A percentile compares a stretch with the other conserved stretches of the same genome.
phyloP scores from a whole-genome alignment of 2,113 vertebrate genomes.

The Todiramphus chloris region DNA sequence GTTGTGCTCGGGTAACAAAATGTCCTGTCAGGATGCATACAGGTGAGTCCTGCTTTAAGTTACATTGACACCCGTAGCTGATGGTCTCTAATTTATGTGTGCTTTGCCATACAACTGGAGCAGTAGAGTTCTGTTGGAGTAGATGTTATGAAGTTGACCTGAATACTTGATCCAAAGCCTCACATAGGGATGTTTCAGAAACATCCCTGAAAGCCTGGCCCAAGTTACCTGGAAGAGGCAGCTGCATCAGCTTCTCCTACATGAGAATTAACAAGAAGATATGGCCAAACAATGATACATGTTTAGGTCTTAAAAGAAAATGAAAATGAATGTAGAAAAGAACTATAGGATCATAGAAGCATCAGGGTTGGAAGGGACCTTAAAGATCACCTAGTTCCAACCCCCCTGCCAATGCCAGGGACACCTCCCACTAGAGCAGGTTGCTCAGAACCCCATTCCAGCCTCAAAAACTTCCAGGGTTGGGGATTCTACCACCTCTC shows the following conservation, averaged over 20 bases:
- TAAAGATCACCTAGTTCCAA: too few species aligned
- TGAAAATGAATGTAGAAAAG: background rate
- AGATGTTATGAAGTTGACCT: background rate
- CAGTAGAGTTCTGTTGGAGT: background rate
- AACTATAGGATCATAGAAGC: too few species aligned
- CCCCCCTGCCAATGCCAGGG: too few species aligned
- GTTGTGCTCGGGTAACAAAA: background rate
- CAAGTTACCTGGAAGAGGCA: background rate
- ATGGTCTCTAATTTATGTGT: background rate
- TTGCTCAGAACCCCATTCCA: too few species aligned
- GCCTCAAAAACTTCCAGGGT: too few species aligned
- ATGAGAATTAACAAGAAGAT: background rate
- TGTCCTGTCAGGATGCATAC: background rate
- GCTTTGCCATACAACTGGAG: background rate
- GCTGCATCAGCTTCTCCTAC: background rate
- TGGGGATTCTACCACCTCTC: too few species aligned
- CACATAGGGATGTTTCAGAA: background rate
- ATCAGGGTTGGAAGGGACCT: too few species aligned
- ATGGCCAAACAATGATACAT: background rate
- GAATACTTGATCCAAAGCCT: background rate
- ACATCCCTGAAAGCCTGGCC: background rate
- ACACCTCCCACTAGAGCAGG: too few species aligned
- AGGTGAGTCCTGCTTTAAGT: background rate
- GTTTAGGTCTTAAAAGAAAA: background rate
- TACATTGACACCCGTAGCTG: rapidly evolving